Conservation (phyloP, 2,113 vertebrate species). For the Engraulis encrasicolus region DNA sequence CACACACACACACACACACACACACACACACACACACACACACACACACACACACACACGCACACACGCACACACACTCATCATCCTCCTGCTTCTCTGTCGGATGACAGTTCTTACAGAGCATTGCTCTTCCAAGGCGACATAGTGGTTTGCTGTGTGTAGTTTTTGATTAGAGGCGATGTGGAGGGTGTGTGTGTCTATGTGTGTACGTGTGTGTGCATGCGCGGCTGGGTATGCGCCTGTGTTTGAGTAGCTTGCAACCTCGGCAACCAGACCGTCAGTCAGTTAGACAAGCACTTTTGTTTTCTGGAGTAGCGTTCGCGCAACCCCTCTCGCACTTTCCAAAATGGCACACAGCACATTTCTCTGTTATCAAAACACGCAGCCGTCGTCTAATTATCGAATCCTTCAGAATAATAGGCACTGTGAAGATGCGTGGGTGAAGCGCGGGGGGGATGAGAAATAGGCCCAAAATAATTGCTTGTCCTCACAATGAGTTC, state of each 20-base stretch:
- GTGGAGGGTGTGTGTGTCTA: no score
- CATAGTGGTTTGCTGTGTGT: background rate
- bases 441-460: background rate
- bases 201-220: no score
- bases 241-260: background rate
- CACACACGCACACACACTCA: background rate
- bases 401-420: constrained; percentile 15
- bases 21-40: no score
- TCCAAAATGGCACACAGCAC: background rate
- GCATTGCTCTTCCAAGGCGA: background rate
- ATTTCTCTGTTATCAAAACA: constrained; percentile 16
- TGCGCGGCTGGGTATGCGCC: no score
- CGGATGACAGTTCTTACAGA: background rate
- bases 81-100: background rate
- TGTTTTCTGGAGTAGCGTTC: constrained; percentile 8
- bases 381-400: background rate
- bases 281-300: constrained; percentile 3
- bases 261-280: background rate
- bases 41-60: no score
- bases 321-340: background rate
- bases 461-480: background rate
- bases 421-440: background rate
- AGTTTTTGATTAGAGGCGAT: background rate
- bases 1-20: background rate
- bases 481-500: constrained; percentile 6